Base-by-base conservation (phyloP, 2,888 invertebrate species). In the Beris chalybata region DNA sequence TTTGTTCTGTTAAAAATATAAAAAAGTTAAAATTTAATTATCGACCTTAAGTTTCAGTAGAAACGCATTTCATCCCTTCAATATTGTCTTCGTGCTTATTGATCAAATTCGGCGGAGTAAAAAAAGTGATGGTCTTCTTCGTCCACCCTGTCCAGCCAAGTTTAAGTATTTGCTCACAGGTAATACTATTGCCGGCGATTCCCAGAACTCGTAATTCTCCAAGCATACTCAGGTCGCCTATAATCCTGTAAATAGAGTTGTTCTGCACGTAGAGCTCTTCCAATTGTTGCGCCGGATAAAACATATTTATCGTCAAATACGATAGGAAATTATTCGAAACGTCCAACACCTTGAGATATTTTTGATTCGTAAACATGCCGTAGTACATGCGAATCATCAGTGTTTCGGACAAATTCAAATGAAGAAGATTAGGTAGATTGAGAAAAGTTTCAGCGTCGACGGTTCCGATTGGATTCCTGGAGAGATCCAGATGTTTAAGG, bases 261-360 rank as follows among this genome's bases (percentile, higher is more conserved):
- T 61, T 61, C 13, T 61, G 61, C 13, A 61, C 22, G 22, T 61
- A 61, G 12, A 61, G 61, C 22, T 61, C 61, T 4, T 52, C 15
- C 12, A 61, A 7, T 15, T 5, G 11, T 5, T 1, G 38, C 3
- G 30, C 31, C 15, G 61, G 61, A 22, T 61, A 52, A 3, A 61
- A 5, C 15, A 50, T 61, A 4, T 61, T 50, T 3, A 38, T 61
- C 13, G 50, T 50, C 9, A 61, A 52, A 38, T 52, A 43, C 61
- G 50, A 61, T 12, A 61, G n/a, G 38, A 50, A 52, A 12, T 61
- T 61, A 30, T 50, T 31, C 4, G 61, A 61, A 5, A 61, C 22
- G 22, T 61, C 61, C 12, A 61, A 15, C 9, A 61, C 61, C 22
- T 61, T 61, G 38, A 61, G 22, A 12, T 52, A 11, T 5, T 13